Conservation (phyloP, 1,140 invertebrate genomes). For the Aphaenogaster ashmeadi region DNA sequence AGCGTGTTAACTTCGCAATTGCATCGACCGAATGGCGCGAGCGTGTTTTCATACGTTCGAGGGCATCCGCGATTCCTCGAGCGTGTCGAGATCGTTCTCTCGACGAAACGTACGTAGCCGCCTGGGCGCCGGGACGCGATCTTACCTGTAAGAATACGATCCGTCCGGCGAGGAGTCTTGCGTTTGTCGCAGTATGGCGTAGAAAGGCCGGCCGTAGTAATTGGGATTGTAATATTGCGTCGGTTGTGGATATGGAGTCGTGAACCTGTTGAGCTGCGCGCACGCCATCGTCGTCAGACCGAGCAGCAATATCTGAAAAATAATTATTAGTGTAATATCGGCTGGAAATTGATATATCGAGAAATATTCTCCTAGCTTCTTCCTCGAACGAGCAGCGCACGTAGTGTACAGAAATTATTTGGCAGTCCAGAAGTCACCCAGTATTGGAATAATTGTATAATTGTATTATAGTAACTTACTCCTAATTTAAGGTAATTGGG, state of each 20-base stretch:
- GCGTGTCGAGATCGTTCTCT: conserved; percentile 72
- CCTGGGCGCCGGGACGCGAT: conserved; percentile 61
- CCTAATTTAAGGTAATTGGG: neutral
- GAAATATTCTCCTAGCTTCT: neutral
- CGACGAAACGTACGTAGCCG: conserved; percentile 63
- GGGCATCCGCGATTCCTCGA: conserved; percentile 63
- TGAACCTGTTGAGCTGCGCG: conserved; percentile 69
- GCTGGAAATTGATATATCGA: neutral
- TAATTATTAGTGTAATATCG: neutral
- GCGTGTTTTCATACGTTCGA: conserved; percentile 53
- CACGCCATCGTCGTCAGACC: conserved; percentile 56
- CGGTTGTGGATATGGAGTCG: conserved; percentile 49
- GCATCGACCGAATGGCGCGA: conserved; percentile 50
- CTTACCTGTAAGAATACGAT: conserved; percentile 80
- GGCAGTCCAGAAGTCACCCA: neutral
- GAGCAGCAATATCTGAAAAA: conserved; percentile 68
- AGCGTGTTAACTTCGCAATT: conserved; percentile 52
- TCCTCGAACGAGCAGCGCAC: neutral
- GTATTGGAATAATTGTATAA: neutral
- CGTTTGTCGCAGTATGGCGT: conserved; percentile 75
- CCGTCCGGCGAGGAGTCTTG: conserved; percentile 77
- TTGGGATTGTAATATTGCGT: conserved; percentile 72
- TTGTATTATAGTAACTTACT: neutral
- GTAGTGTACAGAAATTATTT: conserved; percentile 5
- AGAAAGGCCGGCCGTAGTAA: conserved; percentile 70